Evolutionary conservation across 2,888 invertebrate genomes (phyloP), one percentile per base, ranked within the genome.

Genomic region (Nomada flava): DNA sequence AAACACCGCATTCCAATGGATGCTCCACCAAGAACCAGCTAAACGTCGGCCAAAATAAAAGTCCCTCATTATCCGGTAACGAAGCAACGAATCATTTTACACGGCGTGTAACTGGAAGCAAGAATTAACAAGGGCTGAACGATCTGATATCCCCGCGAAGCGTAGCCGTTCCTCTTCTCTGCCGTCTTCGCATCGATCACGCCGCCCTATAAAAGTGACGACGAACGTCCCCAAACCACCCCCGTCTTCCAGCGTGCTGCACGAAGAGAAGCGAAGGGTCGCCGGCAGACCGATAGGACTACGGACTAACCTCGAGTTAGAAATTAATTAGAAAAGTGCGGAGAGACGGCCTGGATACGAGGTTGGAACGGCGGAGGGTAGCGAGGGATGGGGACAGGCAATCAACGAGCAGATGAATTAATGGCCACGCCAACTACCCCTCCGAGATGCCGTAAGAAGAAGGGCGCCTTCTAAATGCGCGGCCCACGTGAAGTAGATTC

Each of bases 241-340:
- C 82, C 69, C 65, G 29, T 64, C 71, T 57, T 69, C 71, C 60
- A 53, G 72, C 70, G 60, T 26, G 20, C 72, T 64, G 60, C 60
- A 59, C 65, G 69, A 76, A 62, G 79, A 73, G 62, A 10, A 53
- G 70, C 26, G 79, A 60, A 72, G 83, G 83, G 62, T 68, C 57
- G 79, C 23, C 74, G 82, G 64, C 42, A 62, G 79, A 71, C 74
- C 83, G 76, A 89, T 83, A 83, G 77, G 84, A 76, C 84, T 75
- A 62, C 76, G 76, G 80, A 78, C 84, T 88, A 90, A 91, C 89
- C 91, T 91, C 90, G 85, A 89, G 91, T 92, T 90, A 90, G 91
- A 92, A 92, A 92, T 92, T 92, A 92, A 92, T 92, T 92, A 92
- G 91, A 91, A 90, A 91, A 92, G 92, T 92, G 92, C 91, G 86